phyloP scores from a whole-genome alignment of 1,140 invertebrate genomes.

The Tetramorium alpestre region DNA sequence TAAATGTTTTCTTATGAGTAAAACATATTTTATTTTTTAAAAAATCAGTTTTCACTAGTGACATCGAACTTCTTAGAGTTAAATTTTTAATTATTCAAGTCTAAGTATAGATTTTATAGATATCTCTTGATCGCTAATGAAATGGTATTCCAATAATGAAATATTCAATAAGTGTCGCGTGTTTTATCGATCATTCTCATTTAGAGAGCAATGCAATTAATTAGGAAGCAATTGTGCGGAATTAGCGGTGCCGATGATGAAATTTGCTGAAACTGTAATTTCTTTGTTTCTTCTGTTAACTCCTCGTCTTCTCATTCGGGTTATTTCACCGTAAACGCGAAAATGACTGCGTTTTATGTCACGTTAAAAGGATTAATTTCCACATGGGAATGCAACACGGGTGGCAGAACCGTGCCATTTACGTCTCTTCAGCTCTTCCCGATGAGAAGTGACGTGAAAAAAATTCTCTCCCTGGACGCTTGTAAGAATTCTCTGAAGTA shows the following conservation, averaged over 20 bases:
- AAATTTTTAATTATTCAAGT: background rate
- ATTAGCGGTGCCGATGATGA: constrained; percentile 29
- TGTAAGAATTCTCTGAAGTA: constrained; percentile 17
- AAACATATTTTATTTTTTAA: background rate
- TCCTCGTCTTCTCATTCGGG: background rate
- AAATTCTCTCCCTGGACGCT: background rate
- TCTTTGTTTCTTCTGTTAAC: background rate
- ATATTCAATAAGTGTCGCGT: background rate
- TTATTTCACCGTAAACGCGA: constrained; percentile 7
- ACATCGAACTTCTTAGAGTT: background rate
- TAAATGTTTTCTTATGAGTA: background rate
- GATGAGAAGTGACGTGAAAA: background rate
- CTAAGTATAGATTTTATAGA: background rate
- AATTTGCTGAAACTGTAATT: constrained; percentile 47
- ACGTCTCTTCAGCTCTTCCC: constrained; percentile 21
- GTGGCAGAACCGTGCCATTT: constrained; percentile 2
- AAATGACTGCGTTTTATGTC: background rate
- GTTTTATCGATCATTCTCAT: background rate
- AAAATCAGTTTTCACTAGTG: background rate
- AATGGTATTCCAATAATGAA: background rate
- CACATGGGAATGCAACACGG: background rate
- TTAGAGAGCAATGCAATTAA: constrained; percentile 6
- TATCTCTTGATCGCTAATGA: background rate
- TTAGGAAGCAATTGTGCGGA: background rate
- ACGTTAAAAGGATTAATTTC: constrained; percentile 27